These are phyloP conservation scores for Carettochelys insculpta DNA, from an alignment of 2,113 vertebrate species.

Conservation along the genomic window DNA sequence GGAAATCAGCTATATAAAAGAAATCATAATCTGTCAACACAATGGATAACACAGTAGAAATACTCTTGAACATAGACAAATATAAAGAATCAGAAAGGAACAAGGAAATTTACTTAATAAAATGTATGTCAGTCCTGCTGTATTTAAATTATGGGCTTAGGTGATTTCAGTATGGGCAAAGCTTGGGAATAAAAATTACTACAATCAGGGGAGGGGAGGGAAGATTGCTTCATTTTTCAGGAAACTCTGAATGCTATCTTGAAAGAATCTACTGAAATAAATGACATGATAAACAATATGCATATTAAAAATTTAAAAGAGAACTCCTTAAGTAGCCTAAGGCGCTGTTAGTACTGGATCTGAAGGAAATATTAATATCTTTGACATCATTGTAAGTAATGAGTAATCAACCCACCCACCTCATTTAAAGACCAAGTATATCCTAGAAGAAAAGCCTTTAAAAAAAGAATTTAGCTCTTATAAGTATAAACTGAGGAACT, in stretches of 20 bases:
- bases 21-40: not conserved
- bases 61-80: not conserved
- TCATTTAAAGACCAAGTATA: not conserved
- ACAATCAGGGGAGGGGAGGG: not conserved
- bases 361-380: slow-evolving; percentile 42
- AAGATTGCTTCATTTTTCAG: not conserved
- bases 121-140: not conserved
- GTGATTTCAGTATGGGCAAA: not conserved
- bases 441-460: not conserved
- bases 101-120: not conserved
- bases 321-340: not conserved
- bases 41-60: not conserved
- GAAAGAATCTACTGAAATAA: slow-evolving; percentile 10
- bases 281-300: slow-evolving; percentile 1
- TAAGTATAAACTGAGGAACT: not conserved
- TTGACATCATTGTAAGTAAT: not conserved
- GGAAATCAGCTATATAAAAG: not conserved
- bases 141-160: not conserved
- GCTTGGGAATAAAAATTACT: not conserved
- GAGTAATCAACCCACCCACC: not conserved
- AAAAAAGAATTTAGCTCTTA: not conserved
- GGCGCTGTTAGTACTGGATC: not conserved
- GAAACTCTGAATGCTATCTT: not conserved
- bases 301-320: slow-evolving; percentile 3
- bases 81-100: not conserved